These are phyloP conservation scores for Colletes gigas DNA, from an alignment of 1,140 invertebrate genomes.

Conservation along the genomic window DNA sequence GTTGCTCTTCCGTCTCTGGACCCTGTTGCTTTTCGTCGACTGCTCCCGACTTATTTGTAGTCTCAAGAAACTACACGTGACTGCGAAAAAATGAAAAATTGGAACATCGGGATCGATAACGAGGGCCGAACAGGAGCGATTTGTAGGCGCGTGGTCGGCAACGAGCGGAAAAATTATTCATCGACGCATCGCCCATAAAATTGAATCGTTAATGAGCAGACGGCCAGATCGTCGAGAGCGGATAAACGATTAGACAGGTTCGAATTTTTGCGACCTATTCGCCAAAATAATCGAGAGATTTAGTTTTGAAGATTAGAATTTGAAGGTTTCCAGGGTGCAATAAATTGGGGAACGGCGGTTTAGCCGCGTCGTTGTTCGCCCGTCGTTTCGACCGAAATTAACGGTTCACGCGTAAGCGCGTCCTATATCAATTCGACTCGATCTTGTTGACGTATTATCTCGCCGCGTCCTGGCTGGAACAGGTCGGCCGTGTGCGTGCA, in stretches of 20 bases:
- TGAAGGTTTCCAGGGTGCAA: no score
- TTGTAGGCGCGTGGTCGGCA: constrained; percentile 8
- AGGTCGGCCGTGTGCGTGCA: background rate
- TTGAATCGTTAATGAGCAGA: constrained; percentile 30
- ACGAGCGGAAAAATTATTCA: constrained; percentile 28
- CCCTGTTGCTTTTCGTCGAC: no score
- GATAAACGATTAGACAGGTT: background rate
- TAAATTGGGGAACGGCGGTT: background rate
- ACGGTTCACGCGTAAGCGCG: constrained; percentile 11
- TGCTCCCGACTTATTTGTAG: no score
- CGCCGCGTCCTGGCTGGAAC: background rate
- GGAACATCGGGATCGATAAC: constrained; percentile 8
- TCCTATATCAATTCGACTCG: constrained; percentile 34
- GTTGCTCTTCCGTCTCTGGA: no score
- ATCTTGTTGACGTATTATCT: constrained; percentile 47
- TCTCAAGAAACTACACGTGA: no score
- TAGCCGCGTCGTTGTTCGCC: constrained; percentile 7
- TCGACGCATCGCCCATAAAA: constrained; percentile 18
- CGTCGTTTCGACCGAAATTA: constrained; percentile 15
- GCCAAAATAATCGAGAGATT: no score
- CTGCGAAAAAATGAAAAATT: no score
- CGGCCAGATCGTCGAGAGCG: background rate
- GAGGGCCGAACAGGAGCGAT: constrained; percentile 8
- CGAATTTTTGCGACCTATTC: background rate
- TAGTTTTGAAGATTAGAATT: no score